Evolutionary conservation across 2,888 invertebrate genomes (phyloP).

Genomic region (Pheosia tremula): DNA sequence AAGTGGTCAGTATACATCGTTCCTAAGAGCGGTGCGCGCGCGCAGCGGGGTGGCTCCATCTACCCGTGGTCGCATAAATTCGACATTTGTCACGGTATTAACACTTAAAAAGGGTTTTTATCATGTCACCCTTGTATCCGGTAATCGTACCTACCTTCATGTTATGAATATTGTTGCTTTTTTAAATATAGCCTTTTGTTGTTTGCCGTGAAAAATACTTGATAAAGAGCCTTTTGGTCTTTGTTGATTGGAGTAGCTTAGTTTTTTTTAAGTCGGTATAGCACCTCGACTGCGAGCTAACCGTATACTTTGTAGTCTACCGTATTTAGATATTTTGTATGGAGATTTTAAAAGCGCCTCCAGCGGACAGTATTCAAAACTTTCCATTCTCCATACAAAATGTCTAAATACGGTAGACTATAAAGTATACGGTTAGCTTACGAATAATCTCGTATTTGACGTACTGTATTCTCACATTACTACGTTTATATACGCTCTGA

Average conservation of each 20-base stretch:
- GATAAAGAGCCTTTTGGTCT: slow-evolving; percentile 19
- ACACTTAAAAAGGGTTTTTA: slow-evolving; percentile 81
- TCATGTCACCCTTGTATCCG: slow-evolving; percentile 80
- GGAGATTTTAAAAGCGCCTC: too few relatives aligned
- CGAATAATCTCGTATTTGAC: too few relatives aligned
- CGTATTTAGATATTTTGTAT: too few relatives aligned
- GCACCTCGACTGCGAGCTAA: too few relatives aligned
- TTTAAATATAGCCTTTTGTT: slow-evolving; percentile 60
- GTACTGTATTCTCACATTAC: too few relatives aligned
- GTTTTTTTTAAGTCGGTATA: background rate
- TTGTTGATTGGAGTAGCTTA: slow-evolving; percentile 13
- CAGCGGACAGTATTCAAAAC: too few relatives aligned
- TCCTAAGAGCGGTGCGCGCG: slow-evolving; percentile 50
- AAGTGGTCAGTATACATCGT: slow-evolving; percentile 44
- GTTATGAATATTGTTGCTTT: slow-evolving; percentile 63
- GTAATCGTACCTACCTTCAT: slow-evolving; percentile 65
- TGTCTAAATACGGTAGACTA: too few relatives aligned
- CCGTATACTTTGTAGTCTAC: too few relatives aligned
- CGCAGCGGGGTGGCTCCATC: slow-evolving; percentile 70
- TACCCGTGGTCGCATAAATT: slow-evolving; percentile 80
- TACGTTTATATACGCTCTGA: too few relatives aligned
- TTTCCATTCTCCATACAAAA: too few relatives aligned
- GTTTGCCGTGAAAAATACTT: slow-evolving; percentile 53
- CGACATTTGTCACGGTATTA: slow-evolving; percentile 83
- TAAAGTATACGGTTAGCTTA: too few relatives aligned